A percentile compares a stretch with the other conserved stretches of the same genome.
phyloP scores from a whole-genome alignment of 2,888 invertebrate species.

The Mimas tiliae region DNA sequence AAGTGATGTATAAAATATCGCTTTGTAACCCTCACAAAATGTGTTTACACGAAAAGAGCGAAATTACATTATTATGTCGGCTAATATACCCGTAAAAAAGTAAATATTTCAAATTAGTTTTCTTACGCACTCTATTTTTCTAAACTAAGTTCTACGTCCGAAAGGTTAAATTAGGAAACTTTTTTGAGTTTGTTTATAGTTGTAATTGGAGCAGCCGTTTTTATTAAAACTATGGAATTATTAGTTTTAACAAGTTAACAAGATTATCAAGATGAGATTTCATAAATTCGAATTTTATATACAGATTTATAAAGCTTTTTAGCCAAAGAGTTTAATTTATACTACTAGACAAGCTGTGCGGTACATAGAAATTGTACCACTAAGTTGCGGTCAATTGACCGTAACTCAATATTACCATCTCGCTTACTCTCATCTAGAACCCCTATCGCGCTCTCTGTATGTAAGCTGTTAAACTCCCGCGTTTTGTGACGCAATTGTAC shows the following conservation, averaged over 20 bases:
- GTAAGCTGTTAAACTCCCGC: no score
- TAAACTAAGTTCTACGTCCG: slow-evolving; percentile 5
- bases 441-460: no score
- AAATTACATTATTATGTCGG: slow-evolving; percentile 21
- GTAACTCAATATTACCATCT: no score
- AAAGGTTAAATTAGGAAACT: not conserved
- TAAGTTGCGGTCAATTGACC: no score
- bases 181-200: not conserved
- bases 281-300: no score
- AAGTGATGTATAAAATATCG: slow-evolving; percentile 17
- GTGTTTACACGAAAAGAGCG: slow-evolving; percentile 20
- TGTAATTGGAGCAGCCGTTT: not conserved
- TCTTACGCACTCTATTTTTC: slow-evolving; percentile 7
- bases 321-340: no score
- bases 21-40: slow-evolving; percentile 25
- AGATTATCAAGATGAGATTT: not conserved
- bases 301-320: no score
- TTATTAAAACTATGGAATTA: not conserved
- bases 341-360: no score
- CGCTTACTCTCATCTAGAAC: no score
- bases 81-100: slow-evolving; percentile 4
- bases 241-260: not conserved
- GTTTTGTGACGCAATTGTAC: no score
- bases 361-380: no score
- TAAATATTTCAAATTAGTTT: slow-evolving; percentile 17